These are phyloP conservation scores for Aradus depressus DNA, from an alignment of 2,888 invertebrate species.

Conservation along the genomic window DNA sequence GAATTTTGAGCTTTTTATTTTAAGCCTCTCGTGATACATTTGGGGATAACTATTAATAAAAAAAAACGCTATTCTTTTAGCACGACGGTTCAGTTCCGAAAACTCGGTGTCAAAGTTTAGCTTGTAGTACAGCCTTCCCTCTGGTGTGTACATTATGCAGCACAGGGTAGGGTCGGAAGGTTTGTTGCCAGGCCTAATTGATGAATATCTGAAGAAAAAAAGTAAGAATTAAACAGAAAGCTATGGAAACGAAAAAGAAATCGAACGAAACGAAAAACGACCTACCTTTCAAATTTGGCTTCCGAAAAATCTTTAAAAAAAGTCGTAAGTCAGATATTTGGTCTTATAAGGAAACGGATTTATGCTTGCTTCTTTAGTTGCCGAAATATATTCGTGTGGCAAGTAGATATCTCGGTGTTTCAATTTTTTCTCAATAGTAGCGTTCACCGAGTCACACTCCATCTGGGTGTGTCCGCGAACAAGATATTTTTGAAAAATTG, in stretches of 20 bases:
- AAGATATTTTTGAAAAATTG: constrained; percentile 8
- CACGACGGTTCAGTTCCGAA: neutral
- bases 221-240: too few relatives aligned
- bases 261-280: too few relatives aligned
- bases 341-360: constrained; percentile 15
- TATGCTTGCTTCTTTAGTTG: constrained; percentile 1
- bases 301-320: neutral
- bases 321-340: neutral
- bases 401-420: constrained; percentile 1
- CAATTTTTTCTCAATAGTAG: neutral
- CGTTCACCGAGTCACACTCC: constrained; percentile 13
- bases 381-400: constrained; percentile 6
- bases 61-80: too few relatives aligned
- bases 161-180: constrained; percentile 9
- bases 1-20: too few relatives aligned
- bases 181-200: constrained; percentile 11
- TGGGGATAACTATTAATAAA: too few relatives aligned
- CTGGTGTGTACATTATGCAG: constrained; percentile 4
- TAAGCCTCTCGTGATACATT: too few relatives aligned
- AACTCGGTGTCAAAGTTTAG: constrained; percentile 3
- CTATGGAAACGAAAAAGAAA: too few relatives aligned
- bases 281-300: neutral
- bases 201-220: constrained; percentile 3
- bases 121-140: constrained; percentile 2
- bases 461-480: constrained; percentile 10